These are phyloP conservation scores for Sialia sialis DNA, from an alignment of 2,113 vertebrate genomes.

Conservation along the genomic window DNA sequence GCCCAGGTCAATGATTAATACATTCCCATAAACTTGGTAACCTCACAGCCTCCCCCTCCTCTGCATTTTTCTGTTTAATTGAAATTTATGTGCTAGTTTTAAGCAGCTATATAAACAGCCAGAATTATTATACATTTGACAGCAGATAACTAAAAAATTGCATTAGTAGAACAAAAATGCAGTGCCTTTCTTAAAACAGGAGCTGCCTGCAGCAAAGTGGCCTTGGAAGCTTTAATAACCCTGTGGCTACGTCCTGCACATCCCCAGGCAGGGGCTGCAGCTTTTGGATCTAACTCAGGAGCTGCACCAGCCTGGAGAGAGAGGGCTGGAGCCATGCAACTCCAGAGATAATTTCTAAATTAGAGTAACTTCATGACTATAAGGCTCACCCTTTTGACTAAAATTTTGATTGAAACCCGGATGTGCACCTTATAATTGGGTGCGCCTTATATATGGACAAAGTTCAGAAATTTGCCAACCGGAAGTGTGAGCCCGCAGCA, in stretches of 20 bases:
- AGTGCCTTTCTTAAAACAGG: not conserved
- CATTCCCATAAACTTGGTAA: conserved; percentile 1
- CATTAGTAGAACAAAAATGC: not conserved
- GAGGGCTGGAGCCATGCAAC: not conserved
- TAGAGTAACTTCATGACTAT: no score
- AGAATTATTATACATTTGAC: not conserved
- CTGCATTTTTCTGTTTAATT: conserved; percentile 37
- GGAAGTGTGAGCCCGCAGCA: no score
- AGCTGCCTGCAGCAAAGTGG: not conserved
- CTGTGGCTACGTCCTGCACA: accelerated
- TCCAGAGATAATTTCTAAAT: not conserved
- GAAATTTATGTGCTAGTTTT: conserved; percentile 34
- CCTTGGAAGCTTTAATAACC: not conserved
- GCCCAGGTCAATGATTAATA: conserved; percentile 22
- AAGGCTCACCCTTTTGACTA: no score
- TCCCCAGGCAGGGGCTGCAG: not conserved
- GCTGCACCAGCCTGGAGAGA: not conserved
- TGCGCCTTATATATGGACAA: no score
- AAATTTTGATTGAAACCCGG: no score
- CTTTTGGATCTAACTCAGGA: not conserved
- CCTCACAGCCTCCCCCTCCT: not conserved
- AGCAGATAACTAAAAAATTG: not conserved
- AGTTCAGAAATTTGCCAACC: no score
- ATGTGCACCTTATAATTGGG: no score
- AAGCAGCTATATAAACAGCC: not conserved